Evolutionary conservation across 2,113 vertebrate species (phyloP), one percentile per base, ranked within the genome.

Genomic region (Helogale parvula): DNA sequence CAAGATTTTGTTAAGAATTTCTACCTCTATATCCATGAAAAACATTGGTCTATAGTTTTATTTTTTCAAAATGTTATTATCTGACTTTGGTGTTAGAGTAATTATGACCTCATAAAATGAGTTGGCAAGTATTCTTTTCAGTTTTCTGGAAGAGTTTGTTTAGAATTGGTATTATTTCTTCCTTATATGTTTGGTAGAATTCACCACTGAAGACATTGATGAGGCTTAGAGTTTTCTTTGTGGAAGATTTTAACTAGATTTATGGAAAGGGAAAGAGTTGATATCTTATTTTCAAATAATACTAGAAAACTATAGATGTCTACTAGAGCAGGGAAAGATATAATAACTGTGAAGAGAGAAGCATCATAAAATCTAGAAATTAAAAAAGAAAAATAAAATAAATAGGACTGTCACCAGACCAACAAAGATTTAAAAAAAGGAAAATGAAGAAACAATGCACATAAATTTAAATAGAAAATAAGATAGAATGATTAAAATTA

Each of bases 381-480:
- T 83, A 35, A 63, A 79, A 69, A 14, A 33, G 15, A 89, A 93
- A 93, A 79, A 38, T 23, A 33, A 14, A 69, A 57, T 47, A 3
- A 82, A 47, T 89, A 89, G 23, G 13, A 77, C 57, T 63, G 14
- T 71, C n/a, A 95, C 7, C 31, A 85, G 21, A 81, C 3, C 19
- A 83, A 54, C 25, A 84, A 89, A 71, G 66, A 21, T 89, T 89
- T 21, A 3, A 50, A 23, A 89, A 88, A 54, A 69, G 1, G 9
- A 68, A 57, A 68, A 41, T 52, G 47, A 81, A 3, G 19, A 69
- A 52, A 71, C 5, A 63, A 66, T 82, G 8, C 71, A 90, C 68
- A 84, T 93, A 89, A 96, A 81, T 38, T 38, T 66, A 88, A 88
- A 77, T 19, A 77, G 88, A 93, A 92, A 83, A 41, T 88, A 93